Evolutionary conservation across 2,888 invertebrate genomes (phyloP), one percentile per base, ranked within the genome.

Genomic region (Caenorhabditis panamensis): DNA sequence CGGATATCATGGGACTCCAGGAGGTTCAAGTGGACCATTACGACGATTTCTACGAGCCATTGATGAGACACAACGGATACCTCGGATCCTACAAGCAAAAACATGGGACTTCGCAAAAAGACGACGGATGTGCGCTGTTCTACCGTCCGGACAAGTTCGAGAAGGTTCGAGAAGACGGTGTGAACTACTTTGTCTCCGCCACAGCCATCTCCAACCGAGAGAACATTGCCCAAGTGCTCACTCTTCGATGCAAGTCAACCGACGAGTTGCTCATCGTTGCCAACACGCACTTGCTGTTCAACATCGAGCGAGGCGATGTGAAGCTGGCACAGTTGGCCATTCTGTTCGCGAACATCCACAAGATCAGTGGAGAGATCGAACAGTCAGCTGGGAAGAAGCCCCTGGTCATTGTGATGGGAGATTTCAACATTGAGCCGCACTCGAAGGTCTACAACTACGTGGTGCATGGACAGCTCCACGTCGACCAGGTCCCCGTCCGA

Each of bases 211-310:
- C 86, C 31, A 80, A 88, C 44, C 78, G 76, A 16, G 84, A 85
- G 24, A 86, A 88, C 73, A 80, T 88, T 56, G 88, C 85, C 79
- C 88, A 89, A 81, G 72, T 89, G 8, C n/a, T 85, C 18, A 68
- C 73, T 8, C 77, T 89, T 18, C 47, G 62, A 9, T 76, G 84
- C 26, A 41, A 47, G 73, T 20, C 31, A 20, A 87, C 87, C 0
- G 56, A 62, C 22, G 66, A 82, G 18, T 36, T 80, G 1, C 54
- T 97, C 49, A 93, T 95, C 63, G 94, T 98, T 0, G 95, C 96
- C 3, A 98, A 96, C 13, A 98, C 98, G 0, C 99, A 99, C 92
- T 93, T 99, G 56, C 92, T 98, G 11, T 99, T 95, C 91, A 98
- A 98, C 93, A 96, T 96, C 0, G 94, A 92, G 85, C 93, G 98